phyloP scores from a whole-genome alignment of 2,113 vertebrate genomes.

The Pollimyrus isidori region DNA sequence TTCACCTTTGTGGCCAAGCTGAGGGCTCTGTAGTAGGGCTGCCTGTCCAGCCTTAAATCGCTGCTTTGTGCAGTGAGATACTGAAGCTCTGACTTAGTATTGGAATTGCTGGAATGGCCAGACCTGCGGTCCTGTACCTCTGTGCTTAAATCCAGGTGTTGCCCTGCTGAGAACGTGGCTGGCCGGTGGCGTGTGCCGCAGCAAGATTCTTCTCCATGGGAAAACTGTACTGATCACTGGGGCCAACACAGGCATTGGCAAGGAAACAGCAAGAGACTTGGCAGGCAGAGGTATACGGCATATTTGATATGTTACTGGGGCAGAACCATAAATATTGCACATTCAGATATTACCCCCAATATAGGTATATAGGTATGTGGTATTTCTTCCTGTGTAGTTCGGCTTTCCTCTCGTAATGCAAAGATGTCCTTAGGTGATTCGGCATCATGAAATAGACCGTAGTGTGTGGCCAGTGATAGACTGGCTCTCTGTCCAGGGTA shows the following conservation, averaged over 20 bases:
- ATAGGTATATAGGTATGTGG: neutral
- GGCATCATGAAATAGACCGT: neutral
- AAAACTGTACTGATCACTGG: conserved; percentile 65
- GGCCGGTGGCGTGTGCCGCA: conserved; percentile 46
- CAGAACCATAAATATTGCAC: neutral
- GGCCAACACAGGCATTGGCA: conserved; percentile 63
- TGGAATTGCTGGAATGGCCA: neutral
- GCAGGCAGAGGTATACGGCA: conserved; percentile 47
- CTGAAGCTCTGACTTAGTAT: neutral
- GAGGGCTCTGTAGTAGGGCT: neutral
- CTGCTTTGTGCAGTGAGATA: neutral
- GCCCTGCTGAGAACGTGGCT: conserved; percentile 49
- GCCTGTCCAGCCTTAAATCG: neutral
- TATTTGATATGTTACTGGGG: neutral
- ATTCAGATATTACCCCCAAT: neutral
- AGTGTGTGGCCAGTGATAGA: neutral
- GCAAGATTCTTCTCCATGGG: conserved; percentile 49
- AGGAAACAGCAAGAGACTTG: conserved; percentile 59
- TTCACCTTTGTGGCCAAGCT: neutral
- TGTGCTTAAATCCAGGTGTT: conserved; percentile 20
- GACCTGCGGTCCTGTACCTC: neutral
- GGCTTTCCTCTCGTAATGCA: neutral
- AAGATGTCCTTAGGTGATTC: neutral
- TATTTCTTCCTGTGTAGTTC: neutral
- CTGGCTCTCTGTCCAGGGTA: neutral